These are phyloP conservation scores for Drosophila quinaria DNA, from an alignment of 2,888 invertebrate species.

Conservation along the genomic window DNA sequence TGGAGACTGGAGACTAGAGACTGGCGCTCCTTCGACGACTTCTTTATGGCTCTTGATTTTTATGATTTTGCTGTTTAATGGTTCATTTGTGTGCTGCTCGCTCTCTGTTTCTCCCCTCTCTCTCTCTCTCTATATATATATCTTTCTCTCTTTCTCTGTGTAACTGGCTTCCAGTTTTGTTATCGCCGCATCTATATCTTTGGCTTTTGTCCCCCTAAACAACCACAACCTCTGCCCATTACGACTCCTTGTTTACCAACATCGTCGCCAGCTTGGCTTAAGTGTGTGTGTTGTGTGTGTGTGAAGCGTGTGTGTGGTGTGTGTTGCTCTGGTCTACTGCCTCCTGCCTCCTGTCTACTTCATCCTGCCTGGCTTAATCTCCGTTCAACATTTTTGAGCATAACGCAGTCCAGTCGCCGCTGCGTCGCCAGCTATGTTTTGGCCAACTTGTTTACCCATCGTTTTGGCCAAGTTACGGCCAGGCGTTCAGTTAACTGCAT, in stretches of 20 bases:
- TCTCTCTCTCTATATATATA: too few relatives aligned
- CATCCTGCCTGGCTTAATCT: slow-evolving; percentile 54
- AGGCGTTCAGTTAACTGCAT: slow-evolving; percentile 54
- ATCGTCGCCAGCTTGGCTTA: slow-evolving; percentile 44
- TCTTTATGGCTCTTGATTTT: slow-evolving; percentile 83
- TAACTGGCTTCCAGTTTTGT: slow-evolving; percentile 27
- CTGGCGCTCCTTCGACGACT: slow-evolving; percentile 80
- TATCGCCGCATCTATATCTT: slow-evolving; percentile 54
- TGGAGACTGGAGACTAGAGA: slow-evolving; percentile 18
- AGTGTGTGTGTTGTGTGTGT: slow-evolving; percentile 3
- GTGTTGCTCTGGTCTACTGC: slow-evolving; percentile 7
- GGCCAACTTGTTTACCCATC: slow-evolving; percentile 59
- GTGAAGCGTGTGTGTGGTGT: slow-evolving; percentile 3
- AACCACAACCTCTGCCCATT: slow-evolving; percentile 17
- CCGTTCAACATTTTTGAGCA: slow-evolving; percentile 56
- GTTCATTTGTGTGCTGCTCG: slow-evolving; percentile 70
- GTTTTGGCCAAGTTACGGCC: slow-evolving; percentile 54
- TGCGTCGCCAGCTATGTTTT: slow-evolving; percentile 52
- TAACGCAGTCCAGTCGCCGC: slow-evolving; percentile 45
- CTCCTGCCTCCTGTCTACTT: background rate
- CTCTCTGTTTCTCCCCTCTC: background rate
- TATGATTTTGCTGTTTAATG: slow-evolving; percentile 83
- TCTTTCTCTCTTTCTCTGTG: slow-evolving; percentile 17
- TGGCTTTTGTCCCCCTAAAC: slow-evolving; percentile 22
- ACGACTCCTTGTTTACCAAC: slow-evolving; percentile 35